These are phyloP conservation scores for Lepisosteus osseus DNA, from an alignment of 2,113 vertebrate species.

Conservation along the genomic window DNA sequence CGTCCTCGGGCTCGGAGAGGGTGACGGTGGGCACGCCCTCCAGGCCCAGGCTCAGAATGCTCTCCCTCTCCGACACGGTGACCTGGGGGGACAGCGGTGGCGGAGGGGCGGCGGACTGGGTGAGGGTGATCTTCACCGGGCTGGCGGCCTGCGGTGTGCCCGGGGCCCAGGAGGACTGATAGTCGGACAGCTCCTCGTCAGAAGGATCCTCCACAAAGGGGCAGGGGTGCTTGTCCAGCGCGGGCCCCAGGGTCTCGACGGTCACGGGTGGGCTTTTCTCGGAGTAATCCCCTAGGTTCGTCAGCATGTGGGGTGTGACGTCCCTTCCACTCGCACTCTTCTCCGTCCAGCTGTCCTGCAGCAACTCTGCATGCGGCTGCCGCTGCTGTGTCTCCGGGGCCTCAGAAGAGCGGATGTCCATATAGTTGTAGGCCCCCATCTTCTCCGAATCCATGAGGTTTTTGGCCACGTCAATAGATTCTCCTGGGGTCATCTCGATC, in stretches of 20 bases:
- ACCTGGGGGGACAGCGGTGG: conserved; percentile 44
- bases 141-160: conserved; percentile 61
- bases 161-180: conserved; percentile 63
- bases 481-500: conserved; percentile 84
- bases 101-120: conserved; percentile 56
- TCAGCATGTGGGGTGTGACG: conserved; percentile 38
- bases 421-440: conserved; percentile 87
- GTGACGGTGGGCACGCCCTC: conserved; percentile 88
- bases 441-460: conserved; percentile 77
- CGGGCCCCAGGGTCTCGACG: conserved; percentile 31
- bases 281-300: conserved; percentile 44
- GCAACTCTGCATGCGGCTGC: conserved; percentile 37
- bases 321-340: conserved; percentile 49
- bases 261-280: conserved; percentile 52
- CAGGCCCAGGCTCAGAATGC: conserved; percentile 75
- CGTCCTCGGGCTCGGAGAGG: conserved; percentile 91
- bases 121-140: conserved; percentile 86
- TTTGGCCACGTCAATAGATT: conserved; percentile 71
- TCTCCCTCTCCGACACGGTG: conserved; percentile 53
- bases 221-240: conserved; percentile 64
- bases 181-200: conserved; percentile 69
- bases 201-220: conserved; percentile 75
- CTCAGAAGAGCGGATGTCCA: conserved; percentile 86
- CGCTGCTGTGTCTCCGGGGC: conserved; percentile 53
- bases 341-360: conserved; percentile 50